Conservation (phyloP, 2,113 vertebrate genomes). For the Eidolon helvum region DNA sequence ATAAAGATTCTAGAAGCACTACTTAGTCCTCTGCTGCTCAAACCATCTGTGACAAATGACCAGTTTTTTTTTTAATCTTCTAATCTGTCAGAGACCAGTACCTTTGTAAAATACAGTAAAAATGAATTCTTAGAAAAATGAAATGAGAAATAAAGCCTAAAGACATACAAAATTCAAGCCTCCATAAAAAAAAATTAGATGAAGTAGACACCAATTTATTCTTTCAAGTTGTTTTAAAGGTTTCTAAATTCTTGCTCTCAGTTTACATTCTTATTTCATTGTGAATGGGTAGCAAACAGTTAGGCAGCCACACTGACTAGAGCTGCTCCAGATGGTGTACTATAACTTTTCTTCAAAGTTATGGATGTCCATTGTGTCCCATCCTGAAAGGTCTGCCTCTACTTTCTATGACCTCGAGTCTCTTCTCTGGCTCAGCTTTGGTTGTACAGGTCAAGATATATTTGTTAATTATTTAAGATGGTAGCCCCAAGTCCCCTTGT, state of each 20-base stretch:
- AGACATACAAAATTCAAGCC: neutral
- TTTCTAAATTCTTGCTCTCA: neutral
- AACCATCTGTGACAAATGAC: neutral
- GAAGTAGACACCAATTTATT: neutral
- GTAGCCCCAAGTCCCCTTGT: neutral
- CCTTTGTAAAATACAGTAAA: neutral
- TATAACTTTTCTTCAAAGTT: neutral
- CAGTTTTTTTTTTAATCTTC: neutral
- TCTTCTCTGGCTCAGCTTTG: neutral
- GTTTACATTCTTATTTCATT: neutral
- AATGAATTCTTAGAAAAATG: neutral
- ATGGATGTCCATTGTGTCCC: neutral
- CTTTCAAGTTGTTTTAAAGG: neutral
- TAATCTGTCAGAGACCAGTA: neutral
- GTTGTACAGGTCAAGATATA: neutral
- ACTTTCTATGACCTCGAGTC: neutral
- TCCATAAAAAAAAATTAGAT: neutral
- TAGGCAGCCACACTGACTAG: neutral
- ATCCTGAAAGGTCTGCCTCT: neutral
- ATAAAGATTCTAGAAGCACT: neutral
- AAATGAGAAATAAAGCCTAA: neutral
- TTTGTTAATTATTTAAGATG: neutral
- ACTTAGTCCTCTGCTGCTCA: neutral
- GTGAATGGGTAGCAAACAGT: neutral
- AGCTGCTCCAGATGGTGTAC: rapidly evolving